Conservation (phyloP, 2,888 invertebrate species). For the Ophion costatus region DNA sequence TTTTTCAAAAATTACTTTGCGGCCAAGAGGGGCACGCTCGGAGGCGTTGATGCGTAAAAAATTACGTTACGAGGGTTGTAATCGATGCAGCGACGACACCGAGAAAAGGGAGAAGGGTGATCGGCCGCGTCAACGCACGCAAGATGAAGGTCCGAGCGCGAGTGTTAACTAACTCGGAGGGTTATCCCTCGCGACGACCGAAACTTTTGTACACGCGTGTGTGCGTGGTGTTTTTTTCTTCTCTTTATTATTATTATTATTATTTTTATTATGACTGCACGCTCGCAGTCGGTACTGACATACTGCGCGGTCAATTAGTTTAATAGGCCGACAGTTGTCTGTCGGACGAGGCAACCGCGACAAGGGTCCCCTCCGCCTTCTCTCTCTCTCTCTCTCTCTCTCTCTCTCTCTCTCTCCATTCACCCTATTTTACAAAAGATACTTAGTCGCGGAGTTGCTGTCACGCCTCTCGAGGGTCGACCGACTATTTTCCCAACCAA, state of each 20-base stretch:
- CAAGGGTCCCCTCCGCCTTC: slow-evolving; percentile 28
- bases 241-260: not conserved
- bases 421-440: slow-evolving; percentile 7
- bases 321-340: slow-evolving; percentile 83
- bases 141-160: slow-evolving; percentile 5
- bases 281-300: slow-evolving; percentile 77
- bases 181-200: slow-evolving; percentile 6
- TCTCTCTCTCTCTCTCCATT: not conserved
- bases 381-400: slow-evolving; percentile 3
- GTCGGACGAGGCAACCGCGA: slow-evolving; percentile 68
- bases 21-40: slow-evolving; percentile 63
- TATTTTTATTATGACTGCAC: slow-evolving; percentile 65
- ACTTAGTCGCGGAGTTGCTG: slow-evolving; percentile 44
- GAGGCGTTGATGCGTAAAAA: slow-evolving; percentile 79
- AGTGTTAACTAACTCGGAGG: slow-evolving; percentile 39
- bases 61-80: slow-evolving; percentile 74
- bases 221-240: slow-evolving; percentile 8
- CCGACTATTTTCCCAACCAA: slow-evolving; percentile 25
- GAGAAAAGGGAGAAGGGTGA: slow-evolving; percentile 26
- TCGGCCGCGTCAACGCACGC: slow-evolving; percentile 8
- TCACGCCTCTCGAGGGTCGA: slow-evolving; percentile 70
- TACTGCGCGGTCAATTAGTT: slow-evolving; percentile 82
- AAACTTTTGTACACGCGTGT: slow-evolving; percentile 61
- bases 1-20: slow-evolving; percentile 50
- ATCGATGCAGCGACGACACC: slow-evolving; percentile 65